These are phyloP conservation scores for Synanthedon formicaeformis DNA, from an alignment of 2,888 invertebrate species.

Conservation along the genomic window DNA sequence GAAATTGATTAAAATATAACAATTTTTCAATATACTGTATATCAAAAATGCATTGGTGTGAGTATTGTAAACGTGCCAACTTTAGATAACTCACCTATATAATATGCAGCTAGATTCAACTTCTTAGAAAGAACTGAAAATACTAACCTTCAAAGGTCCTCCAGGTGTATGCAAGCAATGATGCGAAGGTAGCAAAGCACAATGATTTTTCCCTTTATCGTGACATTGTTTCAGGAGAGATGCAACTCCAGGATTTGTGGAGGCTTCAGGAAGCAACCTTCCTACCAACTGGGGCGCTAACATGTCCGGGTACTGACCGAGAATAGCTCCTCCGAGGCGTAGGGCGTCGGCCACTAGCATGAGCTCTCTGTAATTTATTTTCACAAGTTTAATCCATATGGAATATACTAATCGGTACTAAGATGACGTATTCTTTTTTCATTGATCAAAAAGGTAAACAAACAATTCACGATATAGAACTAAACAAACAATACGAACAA, in stretches of 20 bases:
- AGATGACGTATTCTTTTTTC: too few species aligned
- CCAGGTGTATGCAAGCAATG: slow-evolving; percentile 99
- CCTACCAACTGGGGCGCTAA: slow-evolving; percentile 94
- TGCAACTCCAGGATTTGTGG: slow-evolving; percentile 79
- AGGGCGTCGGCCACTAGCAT: slow-evolving; percentile 94
- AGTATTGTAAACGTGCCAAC: too few species aligned
- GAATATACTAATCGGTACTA: too few species aligned
- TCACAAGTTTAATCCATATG: too few species aligned
- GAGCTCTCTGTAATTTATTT: slow-evolving; percentile 74
- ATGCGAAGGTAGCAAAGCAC: slow-evolving; percentile 91
- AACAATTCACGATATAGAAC: too few species aligned
- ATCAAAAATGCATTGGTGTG: background rate
- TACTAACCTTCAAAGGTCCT: slow-evolving; percentile 88
- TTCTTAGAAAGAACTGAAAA: too few species aligned
- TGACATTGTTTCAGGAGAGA: slow-evolving; percentile 93
- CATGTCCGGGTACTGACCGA: slow-evolving; percentile 94
- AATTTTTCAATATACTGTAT: background rate
- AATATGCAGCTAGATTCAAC: too few species aligned
- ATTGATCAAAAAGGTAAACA: too few species aligned
- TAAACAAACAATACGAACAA: too few species aligned
- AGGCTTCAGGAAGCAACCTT: slow-evolving; percentile 86
- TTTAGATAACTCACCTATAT: too few species aligned
- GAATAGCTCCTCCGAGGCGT: slow-evolving; percentile 92
- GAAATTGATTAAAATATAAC: too few species aligned
- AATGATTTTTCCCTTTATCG: slow-evolving; percentile 86